These are phyloP conservation scores for Ctena decussata DNA, from an alignment of 2,888 invertebrate genomes.

Conservation along the genomic window DNA sequence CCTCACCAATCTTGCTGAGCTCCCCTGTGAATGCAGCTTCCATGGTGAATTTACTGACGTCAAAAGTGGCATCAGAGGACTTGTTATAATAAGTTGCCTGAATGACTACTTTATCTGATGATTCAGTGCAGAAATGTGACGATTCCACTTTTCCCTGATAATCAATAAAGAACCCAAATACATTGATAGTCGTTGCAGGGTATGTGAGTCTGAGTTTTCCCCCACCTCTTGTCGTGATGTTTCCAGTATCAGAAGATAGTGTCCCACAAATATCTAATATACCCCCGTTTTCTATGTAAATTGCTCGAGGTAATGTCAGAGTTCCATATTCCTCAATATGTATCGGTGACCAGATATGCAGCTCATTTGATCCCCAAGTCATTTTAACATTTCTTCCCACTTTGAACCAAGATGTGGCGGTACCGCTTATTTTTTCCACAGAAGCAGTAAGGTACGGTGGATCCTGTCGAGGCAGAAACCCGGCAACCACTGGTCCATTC, in stretches of 20 bases:
- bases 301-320: conserved; percentile 67
- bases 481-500: conserved; percentile 44
- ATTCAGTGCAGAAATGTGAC: conserved; percentile 53
- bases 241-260: conserved; percentile 55
- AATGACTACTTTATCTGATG: conserved; percentile 36
- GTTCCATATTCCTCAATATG: conserved; percentile 60
- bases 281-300: conserved; percentile 61
- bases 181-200: conserved; percentile 56
- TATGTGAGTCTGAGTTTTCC: conserved; percentile 61
- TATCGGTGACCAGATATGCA: conserved; percentile 55
- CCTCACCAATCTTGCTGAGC: conserved; percentile 21
- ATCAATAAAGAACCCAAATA: conserved; percentile 59
- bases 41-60: conserved; percentile 39
- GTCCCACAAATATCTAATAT: conserved; percentile 71
- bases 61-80: conserved; percentile 50
- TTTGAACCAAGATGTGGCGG: conserved; percentile 42
- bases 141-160: conserved; percentile 59
- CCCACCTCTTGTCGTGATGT: conserved; percentile 55
- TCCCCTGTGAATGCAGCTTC: conserved; percentile 12
- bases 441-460: conserved; percentile 44
- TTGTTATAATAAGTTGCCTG: conserved; percentile 49
- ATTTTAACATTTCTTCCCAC: conserved; percentile 62
- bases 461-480: conserved; percentile 46
- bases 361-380: conserved; percentile 45
- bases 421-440: conserved; percentile 61